Evolutionary conservation across 1,140 invertebrate species (phyloP).

Genomic region (Medauroidea extradentata): DNA sequence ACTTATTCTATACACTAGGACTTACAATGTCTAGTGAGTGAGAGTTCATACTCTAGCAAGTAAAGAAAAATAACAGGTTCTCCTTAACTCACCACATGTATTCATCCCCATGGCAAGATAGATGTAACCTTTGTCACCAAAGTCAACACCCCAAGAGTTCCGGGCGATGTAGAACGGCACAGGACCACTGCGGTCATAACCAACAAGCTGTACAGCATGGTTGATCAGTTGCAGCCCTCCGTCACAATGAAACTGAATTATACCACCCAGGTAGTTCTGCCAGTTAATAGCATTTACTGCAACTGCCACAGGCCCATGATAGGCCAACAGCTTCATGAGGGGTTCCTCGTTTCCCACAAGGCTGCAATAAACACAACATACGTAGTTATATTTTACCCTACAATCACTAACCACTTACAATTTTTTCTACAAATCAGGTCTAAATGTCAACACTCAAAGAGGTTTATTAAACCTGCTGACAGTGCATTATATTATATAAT

Average conservation of each 20-base stretch:
- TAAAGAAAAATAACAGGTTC: no score
- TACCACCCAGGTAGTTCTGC: slow-evolving; percentile 83
- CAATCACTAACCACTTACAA: no score
- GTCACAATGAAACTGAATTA: slow-evolving; percentile 78
- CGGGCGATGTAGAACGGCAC: slow-evolving; percentile 80
- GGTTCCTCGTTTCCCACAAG: slow-evolving; percentile 60
- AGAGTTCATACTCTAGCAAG: no score
- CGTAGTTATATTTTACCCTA: no score
- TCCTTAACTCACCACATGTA: slow-evolving; percentile 69
- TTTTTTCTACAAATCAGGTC: no score
- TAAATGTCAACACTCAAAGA: no score
- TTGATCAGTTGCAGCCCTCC: slow-evolving; percentile 59
- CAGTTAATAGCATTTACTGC: slow-evolving; percentile 80
- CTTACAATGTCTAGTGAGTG: no score
- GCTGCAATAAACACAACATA: slow-evolving; percentile 46
- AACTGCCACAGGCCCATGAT: slow-evolving; percentile 69
- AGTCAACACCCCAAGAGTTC: slow-evolving; percentile 79
- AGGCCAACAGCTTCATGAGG: slow-evolving; percentile 58
- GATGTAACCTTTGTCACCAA: slow-evolving; percentile 73
- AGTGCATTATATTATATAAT: no score
- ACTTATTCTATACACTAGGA: no score
- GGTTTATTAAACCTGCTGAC: no score
- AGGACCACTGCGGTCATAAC: slow-evolving; percentile 67
- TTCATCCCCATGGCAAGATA: slow-evolving; percentile 73
- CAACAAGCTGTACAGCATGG: slow-evolving; percentile 82